Percentiles rank a stretch among this genome's conserved stretches.
phyloP scores from a whole-genome alignment of 2,888 invertebrate species.

The Leptopterna dolabrata region DNA sequence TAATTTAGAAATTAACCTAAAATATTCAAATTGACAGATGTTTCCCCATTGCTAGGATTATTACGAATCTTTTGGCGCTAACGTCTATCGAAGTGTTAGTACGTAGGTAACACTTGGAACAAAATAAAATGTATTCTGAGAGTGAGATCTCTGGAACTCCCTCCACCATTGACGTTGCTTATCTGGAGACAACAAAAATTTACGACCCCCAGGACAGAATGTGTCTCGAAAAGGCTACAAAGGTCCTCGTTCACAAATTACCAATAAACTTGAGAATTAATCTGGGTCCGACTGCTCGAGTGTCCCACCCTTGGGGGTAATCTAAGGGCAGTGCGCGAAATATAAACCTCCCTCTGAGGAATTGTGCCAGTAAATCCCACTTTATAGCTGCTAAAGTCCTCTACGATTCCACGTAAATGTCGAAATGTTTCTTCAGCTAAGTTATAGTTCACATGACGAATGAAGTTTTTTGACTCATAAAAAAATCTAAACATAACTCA shows the following conservation, averaged over 20 bases:
- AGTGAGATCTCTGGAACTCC: background rate
- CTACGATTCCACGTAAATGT: background rate
- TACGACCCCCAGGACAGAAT: background rate
- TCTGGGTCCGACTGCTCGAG: too few species aligned
- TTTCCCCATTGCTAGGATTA: too few species aligned
- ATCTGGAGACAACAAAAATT: background rate
- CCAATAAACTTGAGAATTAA: background rate
- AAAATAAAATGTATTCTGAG: too few species aligned
- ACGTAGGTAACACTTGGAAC: too few species aligned
- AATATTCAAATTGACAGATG: too few species aligned
- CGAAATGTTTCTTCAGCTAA: background rate
- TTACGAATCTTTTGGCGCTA: too few species aligned
- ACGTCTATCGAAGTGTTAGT: too few species aligned
- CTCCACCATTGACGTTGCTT: background rate
- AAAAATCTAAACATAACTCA: too few species aligned
- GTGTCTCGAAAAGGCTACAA: background rate
- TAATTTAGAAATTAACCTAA: too few species aligned
- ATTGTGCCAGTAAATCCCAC: background rate
- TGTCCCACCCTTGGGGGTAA: background rate
- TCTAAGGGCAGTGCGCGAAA: background rate
- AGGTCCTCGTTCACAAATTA: background rate
- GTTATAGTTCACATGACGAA: background rate
- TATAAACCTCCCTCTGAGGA: background rate
- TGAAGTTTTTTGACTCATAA: background rate
- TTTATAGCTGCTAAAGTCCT: background rate